These are phyloP conservation scores for Hymenochirus boettgeri DNA, from an alignment of 2,113 vertebrate genomes.

Conservation along the genomic window DNA sequence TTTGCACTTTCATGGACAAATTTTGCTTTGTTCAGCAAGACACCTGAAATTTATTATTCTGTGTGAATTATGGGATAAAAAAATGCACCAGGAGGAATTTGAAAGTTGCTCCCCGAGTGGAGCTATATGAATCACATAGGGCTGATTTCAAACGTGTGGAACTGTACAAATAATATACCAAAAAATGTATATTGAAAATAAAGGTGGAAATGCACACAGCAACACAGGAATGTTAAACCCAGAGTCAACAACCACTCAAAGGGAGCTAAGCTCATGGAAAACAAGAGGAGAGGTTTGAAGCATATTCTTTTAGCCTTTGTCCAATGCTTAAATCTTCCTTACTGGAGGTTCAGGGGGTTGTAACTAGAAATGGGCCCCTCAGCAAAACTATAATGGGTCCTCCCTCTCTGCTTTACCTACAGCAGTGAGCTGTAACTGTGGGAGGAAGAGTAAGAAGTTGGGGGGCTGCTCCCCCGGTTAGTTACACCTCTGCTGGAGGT, in stretches of 20 bases:
- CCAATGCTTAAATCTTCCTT: constrained; percentile 25
- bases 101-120: constrained; percentile 62
- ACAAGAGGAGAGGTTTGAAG: constrained; percentile 51
- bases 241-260: constrained; percentile 63
- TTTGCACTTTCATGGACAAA: constrained; percentile 85
- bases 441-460: no score
- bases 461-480: no score
- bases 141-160: constrained; percentile 79
- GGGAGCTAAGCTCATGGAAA: constrained; percentile 62
- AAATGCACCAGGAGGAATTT: constrained; percentile 64
- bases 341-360: no score
- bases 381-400: no score
- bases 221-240: constrained; percentile 61
- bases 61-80: constrained; percentile 67
- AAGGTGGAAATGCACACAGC: constrained; percentile 66
- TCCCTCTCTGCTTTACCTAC: no score
- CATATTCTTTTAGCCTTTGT: constrained; percentile 52
- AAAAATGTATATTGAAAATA: constrained; percentile 58
- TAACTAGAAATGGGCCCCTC: no score
- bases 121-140: constrained; percentile 72
- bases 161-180: constrained; percentile 82
- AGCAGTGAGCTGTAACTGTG: no score
- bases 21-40: constrained; percentile 83
- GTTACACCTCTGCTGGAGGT: not conserved
- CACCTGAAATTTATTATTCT: constrained; percentile 79